A percentile compares a stretch with the other conserved stretches of the same genome.
Conservation (phyloP, 2,888 invertebrate genomes). For the Clivina fossor region DNA sequence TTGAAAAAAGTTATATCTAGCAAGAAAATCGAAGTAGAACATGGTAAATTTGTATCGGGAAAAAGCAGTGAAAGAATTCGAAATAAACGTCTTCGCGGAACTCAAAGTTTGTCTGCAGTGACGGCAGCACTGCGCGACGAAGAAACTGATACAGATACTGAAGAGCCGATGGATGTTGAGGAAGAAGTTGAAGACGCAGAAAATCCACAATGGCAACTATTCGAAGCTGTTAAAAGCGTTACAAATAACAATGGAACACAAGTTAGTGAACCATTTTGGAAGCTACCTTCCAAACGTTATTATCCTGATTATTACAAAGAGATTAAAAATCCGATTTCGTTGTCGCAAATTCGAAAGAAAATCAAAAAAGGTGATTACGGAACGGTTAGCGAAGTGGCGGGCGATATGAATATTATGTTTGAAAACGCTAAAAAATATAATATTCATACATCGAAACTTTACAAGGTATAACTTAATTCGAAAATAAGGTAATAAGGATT, state of each 20-base stretch:
- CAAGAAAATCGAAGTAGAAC: conserved; percentile 72
- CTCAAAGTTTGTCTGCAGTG: conserved; percentile 60
- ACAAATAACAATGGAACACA: conserved; percentile 68
- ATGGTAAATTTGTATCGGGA: conserved; percentile 62
- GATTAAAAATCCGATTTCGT: conserved; percentile 92
- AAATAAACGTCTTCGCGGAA: conserved; percentile 58
- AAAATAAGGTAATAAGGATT: not conserved
- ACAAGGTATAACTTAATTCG: conserved; percentile 61
- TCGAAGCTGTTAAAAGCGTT: conserved; percentile 75
- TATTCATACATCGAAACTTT: conserved; percentile 75
- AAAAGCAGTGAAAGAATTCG: conserved; percentile 73
- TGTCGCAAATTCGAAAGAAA: conserved; percentile 87
- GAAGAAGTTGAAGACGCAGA: conserved; percentile 57
- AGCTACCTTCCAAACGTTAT: conserved; percentile 84
- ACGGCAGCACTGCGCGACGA: conserved; percentile 66
- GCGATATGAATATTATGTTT: conserved; percentile 94
- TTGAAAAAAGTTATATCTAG: conserved; percentile 78
- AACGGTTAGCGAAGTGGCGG: conserved; percentile 84
- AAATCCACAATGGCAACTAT: conserved; percentile 88
- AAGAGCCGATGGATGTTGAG: conserved; percentile 49
- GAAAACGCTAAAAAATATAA: conserved; percentile 95
- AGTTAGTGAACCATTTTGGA: conserved; percentile 91
- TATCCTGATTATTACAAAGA: conserved; percentile 98
- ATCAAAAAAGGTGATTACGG: conserved; percentile 80
- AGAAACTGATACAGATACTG: conserved; percentile 62